Base-by-base conservation (phyloP, 2,797 vertebrate species). In the Triplophysa yarkandensis region DNA sequence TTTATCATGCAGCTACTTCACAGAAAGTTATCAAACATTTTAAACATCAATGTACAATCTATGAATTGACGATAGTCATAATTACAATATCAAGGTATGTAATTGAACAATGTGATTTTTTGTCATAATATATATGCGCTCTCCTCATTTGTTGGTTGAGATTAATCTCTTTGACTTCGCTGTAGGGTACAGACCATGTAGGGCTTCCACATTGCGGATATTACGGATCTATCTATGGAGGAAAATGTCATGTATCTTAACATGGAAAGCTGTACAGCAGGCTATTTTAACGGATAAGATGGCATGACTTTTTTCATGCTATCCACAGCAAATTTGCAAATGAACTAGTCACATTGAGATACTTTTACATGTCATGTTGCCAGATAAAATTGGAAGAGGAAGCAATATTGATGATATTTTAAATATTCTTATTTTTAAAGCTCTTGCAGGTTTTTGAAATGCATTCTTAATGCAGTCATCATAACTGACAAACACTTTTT, bases 291-390 rank as follows among this genome's bases (percentile, higher is more conserved):
- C 28, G 52, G 23, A 16, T 28, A 14, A 55, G 6, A 14, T 28
- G 50, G 25, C 52, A 54, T 4, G 23, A 25, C 23, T 16, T 55
- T 2, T 55, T 16, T 55, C 27, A 57, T 30, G 54, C 54, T n/a
- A 17, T 4, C 16, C 54, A 30, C 16, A 57, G 54, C 54, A 57
- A 32, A 57, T 30, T 28, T 9, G 11, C 50, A 54, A 57, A 30
- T n/a, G 54, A 14, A 32, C 30, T 57, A 57, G 27, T 28, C 54
- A 27, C n/a, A 57, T 32, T 57, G 54, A 57, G 54, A 27, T 57
- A 57, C 27, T 30, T n/a, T 27, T 23, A 54, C 11, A 13, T 57
- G 54, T 27, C 54, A 30, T 30, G 10, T 30, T 57, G 54, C 27
- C 54, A 30, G 7, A n/a, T n/a, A 10, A 55, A 57, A n/a, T 28